Percentiles rank a stretch among this genome's conserved stretches.
Evolutionary conservation across 2,113 vertebrate genomes (phyloP).

Genomic region (Equus przewalskii): DNA sequence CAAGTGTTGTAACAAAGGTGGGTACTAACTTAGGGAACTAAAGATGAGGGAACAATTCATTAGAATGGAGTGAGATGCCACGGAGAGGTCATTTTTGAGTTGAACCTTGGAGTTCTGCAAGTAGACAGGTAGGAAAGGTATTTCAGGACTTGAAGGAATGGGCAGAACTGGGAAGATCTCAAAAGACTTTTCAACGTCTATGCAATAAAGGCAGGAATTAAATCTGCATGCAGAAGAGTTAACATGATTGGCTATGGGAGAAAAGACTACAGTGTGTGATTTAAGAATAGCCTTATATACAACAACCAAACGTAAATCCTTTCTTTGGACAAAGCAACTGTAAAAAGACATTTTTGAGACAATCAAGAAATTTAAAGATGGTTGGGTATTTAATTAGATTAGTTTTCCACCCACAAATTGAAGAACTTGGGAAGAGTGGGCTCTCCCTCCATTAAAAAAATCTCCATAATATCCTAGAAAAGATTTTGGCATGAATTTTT

Average conservation of each 20-base stretch:
- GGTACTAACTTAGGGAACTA: neutral
- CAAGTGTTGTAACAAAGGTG: neutral
- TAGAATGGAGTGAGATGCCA: neutral
- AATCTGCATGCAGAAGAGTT: neutral
- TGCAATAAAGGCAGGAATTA: slow-evolving; percentile 30
- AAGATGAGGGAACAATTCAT: neutral
- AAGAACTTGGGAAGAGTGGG: neutral
- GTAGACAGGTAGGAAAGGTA: slow-evolving; percentile 10
- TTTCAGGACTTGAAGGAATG: slow-evolving; percentile 3
- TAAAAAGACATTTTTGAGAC: slow-evolving; percentile 50
- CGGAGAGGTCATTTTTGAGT: neutral
- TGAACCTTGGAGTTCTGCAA: neutral
- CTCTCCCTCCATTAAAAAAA: neutral
- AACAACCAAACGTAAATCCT: neutral
- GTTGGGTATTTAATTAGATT: neutral
- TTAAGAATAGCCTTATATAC: neutral
- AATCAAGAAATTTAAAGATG: slow-evolving; percentile 64
- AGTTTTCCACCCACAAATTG: neutral
- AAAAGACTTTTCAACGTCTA: slow-evolving; percentile 16
- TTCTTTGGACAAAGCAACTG: slow-evolving; percentile 46
- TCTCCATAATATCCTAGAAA: neutral
- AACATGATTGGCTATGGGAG: neutral
- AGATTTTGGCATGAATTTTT: slow-evolving; percentile 22
- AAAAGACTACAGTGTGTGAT: neutral
- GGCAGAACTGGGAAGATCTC: neutral